Evolutionary conservation across 2,113 vertebrate species (phyloP).

Genomic region (Micronycteris hirsuta): DNA sequence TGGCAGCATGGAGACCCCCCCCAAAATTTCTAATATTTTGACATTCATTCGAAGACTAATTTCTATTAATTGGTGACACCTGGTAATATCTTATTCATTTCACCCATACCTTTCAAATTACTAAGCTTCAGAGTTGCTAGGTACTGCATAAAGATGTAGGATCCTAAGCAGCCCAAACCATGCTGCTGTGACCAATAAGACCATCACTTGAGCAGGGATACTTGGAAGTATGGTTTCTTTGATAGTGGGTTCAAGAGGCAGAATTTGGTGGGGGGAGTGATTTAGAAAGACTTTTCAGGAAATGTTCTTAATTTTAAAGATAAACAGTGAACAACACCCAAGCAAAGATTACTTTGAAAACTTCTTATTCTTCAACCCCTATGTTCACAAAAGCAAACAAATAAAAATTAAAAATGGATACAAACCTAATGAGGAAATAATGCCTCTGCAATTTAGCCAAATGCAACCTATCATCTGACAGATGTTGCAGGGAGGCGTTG

Average conservation of each 20-base stretch:
- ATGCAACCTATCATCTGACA: not conserved
- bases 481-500: rapidly evolving
- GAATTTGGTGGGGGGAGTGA: not conserved
- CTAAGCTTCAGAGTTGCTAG: not conserved
- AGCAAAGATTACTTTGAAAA: not conserved
- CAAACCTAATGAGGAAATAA: not conserved
- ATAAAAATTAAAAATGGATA: not conserved
- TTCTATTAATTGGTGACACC: not conserved
- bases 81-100: not conserved
- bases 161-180: not conserved
- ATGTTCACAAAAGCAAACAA: not conserved
- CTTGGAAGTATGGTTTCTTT: not conserved
- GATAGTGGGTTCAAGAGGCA: not conserved
- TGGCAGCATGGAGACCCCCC: not conserved
- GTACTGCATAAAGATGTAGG: not conserved
- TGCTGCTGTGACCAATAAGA: not conserved
- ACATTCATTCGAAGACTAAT: not conserved
- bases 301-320: not conserved
- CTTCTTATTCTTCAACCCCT: not conserved
- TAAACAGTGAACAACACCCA: not conserved
- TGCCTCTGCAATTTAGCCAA: not conserved
- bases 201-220: rapidly evolving
- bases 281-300: not conserved
- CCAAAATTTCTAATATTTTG: not conserved
- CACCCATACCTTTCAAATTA: not conserved